Evolutionary conservation across 2,888 invertebrate genomes (phyloP).

Genomic region (Galerucella calmariensis): DNA sequence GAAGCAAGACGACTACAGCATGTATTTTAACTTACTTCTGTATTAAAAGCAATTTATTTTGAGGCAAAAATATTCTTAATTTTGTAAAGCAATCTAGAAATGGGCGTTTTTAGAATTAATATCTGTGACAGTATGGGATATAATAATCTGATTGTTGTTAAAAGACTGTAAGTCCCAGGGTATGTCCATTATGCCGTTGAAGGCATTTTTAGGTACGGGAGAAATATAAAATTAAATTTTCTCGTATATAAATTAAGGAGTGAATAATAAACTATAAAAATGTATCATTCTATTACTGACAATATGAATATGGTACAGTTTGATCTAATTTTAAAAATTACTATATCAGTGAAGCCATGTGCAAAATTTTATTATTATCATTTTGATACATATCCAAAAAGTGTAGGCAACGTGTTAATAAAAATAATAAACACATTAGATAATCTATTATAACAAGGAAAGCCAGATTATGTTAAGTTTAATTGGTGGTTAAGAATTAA

Average conservation of each 20-base stretch:
- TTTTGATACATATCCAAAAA: constrained; percentile 3
- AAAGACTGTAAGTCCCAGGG: too few species aligned
- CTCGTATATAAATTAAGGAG: too few species aligned
- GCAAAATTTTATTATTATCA: constrained; percentile 1
- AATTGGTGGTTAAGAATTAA: neutral
- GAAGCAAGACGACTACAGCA: constrained; percentile 6
- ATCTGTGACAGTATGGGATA: too few species aligned
- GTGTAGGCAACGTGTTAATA: neutral
- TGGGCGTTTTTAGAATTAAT: too few species aligned
- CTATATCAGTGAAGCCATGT: neutral
- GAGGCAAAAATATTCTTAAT: too few species aligned
- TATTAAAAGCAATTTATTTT: neutral
- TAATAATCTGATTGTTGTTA: too few species aligned
- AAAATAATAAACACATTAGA: constrained; percentile 10
- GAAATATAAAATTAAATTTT: too few species aligned
- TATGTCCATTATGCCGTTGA: too few species aligned
- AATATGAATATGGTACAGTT: neutral
- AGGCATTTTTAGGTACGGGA: too few species aligned
- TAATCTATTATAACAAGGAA: neutral
- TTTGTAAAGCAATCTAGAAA: too few species aligned
- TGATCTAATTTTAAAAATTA: constrained; percentile 10
- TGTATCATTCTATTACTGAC: neutral
- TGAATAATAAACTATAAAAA: neutral
- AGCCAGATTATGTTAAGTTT: neutral
- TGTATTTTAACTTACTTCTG: neutral